Evolutionary conservation across 2,797 vertebrate genomes (phyloP), one percentile per base, ranked within the genome.

Genomic region (Fratercula arctica): DNA sequence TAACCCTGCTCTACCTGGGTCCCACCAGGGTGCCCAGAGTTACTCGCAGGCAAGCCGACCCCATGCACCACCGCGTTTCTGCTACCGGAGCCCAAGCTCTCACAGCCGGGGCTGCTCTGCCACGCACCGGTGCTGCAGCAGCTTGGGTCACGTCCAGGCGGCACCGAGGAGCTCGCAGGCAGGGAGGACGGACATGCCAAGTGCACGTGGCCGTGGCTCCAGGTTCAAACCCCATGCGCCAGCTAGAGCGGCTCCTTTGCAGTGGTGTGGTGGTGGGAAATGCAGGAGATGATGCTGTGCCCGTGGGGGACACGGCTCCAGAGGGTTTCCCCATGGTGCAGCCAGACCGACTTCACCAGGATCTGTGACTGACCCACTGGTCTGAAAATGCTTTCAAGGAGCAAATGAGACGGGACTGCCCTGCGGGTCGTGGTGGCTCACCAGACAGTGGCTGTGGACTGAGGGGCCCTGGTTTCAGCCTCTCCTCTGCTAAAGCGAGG

Each of bases 281-380:
- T 0, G 1, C 3, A 8, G 29, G 50, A 61, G 43, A 17, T 3
- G 35, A 23, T 8, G 14, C 81, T n/a, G 50, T 2, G 14, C 26
- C 16, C 0, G 0, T 6, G 23, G 33, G n/a, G 53, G 53, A 33
- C 0, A 1, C 0, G 3, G 83, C 54, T 74, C n/a, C 3, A 0
- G 61, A 53, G 25, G 50, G 50, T 23, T 63, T 53, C 11, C 18
- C 63, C 1, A 2, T 4, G 45, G 17, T 41, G 43, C 54, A 57
- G 43, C 50, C 91, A 54, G 46, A 17, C 4, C 0, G 1, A 16
- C 51, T 26, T 59, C 85, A 21, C 12, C 51, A 13, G 67, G 23
- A 12, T 16, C 48, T 59, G 10, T 53, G 37, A 46, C 2, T 48
- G 64, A 80, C 43, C 31, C 31, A 13, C 18, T 16, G 19, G 10